Percentiles rank a stretch among this genome's conserved stretches.
Evolutionary conservation across 2,888 invertebrate species (phyloP).

Genomic region (Drosophila fulvimacula): DNA sequence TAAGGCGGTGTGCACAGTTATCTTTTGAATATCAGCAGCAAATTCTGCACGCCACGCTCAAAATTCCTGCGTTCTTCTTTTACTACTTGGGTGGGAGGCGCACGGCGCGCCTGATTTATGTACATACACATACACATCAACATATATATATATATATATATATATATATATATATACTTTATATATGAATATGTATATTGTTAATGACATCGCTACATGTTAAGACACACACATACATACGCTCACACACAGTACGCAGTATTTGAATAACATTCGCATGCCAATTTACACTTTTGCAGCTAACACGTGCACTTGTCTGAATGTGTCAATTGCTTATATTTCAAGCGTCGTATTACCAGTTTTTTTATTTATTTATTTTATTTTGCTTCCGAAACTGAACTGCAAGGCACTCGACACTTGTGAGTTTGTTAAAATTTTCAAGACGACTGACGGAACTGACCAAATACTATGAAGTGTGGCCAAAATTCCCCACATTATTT

Average conservation of each 20-base stretch:
- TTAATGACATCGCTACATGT: constrained; percentile 44
- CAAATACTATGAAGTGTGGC: constrained; percentile 37
- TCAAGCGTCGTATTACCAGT: constrained; percentile 48
- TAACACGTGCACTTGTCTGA: constrained; percentile 40
- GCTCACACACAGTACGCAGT: constrained; percentile 18
- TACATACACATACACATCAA: neutral
- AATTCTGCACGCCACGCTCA: constrained; percentile 40
- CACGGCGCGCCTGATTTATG: constrained; percentile 46
- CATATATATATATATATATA: neutral
- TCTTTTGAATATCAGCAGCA: constrained; percentile 20
- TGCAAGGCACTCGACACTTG: constrained; percentile 7
- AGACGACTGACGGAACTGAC: constrained; percentile 43
- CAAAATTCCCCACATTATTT: neutral
- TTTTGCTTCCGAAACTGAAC: constrained; percentile 34
- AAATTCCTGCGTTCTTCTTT: constrained; percentile 43
- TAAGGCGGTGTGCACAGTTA: constrained; percentile 21
- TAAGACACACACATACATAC: constrained; percentile 18
- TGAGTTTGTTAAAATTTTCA: constrained; percentile 45
- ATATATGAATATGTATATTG: constrained; percentile 18
- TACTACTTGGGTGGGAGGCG: constrained; percentile 23
- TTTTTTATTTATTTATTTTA: constrained; percentile 41
- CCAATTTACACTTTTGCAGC: constrained; percentile 28
- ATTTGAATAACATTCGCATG: constrained; percentile 26
- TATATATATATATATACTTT: neutral
- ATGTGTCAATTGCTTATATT: constrained; percentile 33